These are phyloP conservation scores for Rhodeus uyekii DNA, from an alignment of 2,797 vertebrate species.

Conservation along the genomic window DNA sequence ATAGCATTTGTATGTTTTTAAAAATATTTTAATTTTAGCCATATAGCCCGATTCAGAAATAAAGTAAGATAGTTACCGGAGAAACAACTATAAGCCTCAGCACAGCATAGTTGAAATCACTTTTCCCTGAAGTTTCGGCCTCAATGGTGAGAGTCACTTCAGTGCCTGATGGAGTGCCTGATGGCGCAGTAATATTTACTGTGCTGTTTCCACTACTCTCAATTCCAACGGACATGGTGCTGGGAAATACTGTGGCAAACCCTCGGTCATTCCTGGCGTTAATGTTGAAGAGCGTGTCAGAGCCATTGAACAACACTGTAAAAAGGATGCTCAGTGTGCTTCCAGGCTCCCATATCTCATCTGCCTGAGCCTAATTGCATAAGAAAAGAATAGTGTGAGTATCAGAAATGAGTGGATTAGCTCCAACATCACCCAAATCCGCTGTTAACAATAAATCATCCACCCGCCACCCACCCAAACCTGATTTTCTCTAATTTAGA, in stretches of 20 bases:
- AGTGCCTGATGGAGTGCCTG: constrained; percentile 63
- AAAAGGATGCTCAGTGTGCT: constrained; percentile 64
- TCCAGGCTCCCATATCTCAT: constrained; percentile 64
- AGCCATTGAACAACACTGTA: constrained; percentile 48
- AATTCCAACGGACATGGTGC: constrained; percentile 1
- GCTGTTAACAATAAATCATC: too few species aligned
- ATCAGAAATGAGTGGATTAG: too few species aligned
- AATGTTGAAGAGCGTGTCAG: constrained; percentile 56
- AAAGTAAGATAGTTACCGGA: constrained; percentile 59
- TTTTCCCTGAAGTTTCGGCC: constrained; percentile 54
- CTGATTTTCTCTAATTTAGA: too few species aligned
- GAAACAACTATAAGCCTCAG: constrained; percentile 63
- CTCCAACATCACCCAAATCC: too few species aligned
- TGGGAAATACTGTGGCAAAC: constrained; percentile 50
- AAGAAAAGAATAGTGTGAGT: not conserved
- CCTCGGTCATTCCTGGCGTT: constrained; percentile 63
- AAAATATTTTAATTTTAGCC: too few species aligned
- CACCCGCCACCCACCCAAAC: too few species aligned
- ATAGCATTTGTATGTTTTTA: too few species aligned
- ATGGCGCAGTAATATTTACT: constrained; percentile 57
- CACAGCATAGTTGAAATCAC: constrained; percentile 68
- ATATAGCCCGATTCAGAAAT: not conserved
- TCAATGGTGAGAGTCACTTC: constrained; percentile 71
- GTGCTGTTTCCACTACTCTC: constrained; percentile 55
- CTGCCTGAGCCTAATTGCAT: constrained; percentile 54